Conservation (phyloP, 2,113 vertebrate species). For the Balaeniceps rex region DNA sequence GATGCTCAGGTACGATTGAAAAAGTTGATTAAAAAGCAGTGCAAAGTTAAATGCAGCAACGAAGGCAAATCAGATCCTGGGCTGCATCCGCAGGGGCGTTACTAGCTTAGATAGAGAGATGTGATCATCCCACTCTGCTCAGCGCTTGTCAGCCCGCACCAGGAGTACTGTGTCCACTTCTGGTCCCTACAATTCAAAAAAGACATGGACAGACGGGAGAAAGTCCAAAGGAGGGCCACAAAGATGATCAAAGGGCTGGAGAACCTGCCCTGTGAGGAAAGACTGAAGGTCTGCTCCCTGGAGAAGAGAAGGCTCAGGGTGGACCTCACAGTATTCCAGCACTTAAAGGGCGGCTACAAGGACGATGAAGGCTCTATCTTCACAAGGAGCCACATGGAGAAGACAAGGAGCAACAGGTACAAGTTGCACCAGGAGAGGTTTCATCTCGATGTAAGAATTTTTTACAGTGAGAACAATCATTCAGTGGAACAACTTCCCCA, state of each 20-base stretch:
- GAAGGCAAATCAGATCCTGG: not conserved
- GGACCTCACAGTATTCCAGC: not conserved
- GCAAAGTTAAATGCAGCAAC: not conserved
- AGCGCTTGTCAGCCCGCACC: not conserved
- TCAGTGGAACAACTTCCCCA: not conserved
- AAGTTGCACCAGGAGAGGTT: not conserved
- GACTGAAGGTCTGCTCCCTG: not conserved
- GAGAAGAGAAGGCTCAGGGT: not conserved
- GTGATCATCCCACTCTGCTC: not conserved
- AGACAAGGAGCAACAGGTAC: not conserved
- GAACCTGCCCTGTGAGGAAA: not conserved
- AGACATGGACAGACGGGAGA: not conserved
- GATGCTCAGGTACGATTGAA: not conserved
- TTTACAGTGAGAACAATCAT: not conserved
- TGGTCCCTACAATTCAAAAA: not conserved
- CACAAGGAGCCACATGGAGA: not conserved
- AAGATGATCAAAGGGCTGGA: not conserved
- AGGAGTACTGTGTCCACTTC: not conserved
- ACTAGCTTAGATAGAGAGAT: not conserved
- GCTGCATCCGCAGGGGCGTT: not conserved
- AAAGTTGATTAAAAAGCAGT: not conserved
- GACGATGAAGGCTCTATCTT: not conserved
- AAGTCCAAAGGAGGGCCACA: not conserved
- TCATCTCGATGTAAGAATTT: not conserved
- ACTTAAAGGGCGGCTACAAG: not conserved